A percentile compares a stretch with the other conserved stretches of the same genome.
Evolutionary conservation across 2,888 invertebrate genomes (phyloP).

Genomic region (Rugalucina vietnamica): DNA sequence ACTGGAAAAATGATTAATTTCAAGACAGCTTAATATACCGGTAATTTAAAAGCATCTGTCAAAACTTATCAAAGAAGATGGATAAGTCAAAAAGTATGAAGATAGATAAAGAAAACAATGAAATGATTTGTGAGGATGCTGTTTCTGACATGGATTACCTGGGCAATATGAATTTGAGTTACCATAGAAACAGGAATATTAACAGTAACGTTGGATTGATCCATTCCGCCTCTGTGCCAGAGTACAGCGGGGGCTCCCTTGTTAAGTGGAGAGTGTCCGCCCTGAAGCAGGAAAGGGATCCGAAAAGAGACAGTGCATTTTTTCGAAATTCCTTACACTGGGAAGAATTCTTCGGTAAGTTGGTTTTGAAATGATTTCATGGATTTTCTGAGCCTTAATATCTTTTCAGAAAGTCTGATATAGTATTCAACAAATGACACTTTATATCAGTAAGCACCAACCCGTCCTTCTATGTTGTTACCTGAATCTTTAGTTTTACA

Average conservation of each 20-base stretch:
- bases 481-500: too few species aligned
- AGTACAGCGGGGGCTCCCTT: slow-evolving; percentile 48
- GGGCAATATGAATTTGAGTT: background rate
- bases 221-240: background rate
- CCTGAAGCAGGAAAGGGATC: slow-evolving; percentile 10
- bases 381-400: too few species aligned
- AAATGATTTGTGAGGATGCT: background rate
- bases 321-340: slow-evolving; percentile 55
- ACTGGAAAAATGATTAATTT: background rate
- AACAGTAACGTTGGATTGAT: background rate
- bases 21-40: background rate
- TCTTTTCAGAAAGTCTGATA: too few species aligned
- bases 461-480: too few species aligned
- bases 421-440: too few species aligned
- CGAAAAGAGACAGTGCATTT: slow-evolving; percentile 22
- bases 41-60: background rate
- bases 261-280: slow-evolving; percentile 44
- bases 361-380: too few species aligned
- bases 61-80: background rate
- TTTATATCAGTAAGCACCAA: too few species aligned
- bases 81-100: background rate
- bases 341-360: slow-evolving; percentile 62
- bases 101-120: slow-evolving; percentile 2
- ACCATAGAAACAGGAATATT: background rate
- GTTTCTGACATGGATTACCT: background rate